A percentile compares a stretch with the other conserved stretches of the same genome.
Evolutionary conservation across 2,888 invertebrate species (phyloP).

Genomic region (Oligia latruncula): DNA sequence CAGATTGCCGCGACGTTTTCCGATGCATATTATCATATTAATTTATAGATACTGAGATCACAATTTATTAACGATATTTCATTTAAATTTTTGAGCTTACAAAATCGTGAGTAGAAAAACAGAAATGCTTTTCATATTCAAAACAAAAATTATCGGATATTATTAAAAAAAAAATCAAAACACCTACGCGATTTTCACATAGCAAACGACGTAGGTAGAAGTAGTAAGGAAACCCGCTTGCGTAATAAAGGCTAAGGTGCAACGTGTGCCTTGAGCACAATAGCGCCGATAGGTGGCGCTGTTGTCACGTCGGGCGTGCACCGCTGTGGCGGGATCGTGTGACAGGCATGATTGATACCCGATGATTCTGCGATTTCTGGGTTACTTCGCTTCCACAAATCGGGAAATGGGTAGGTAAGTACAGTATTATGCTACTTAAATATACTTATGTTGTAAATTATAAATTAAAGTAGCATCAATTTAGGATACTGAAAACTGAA

Average conservation of each 20-base stretch:
- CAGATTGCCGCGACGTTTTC: slow-evolving; percentile 43
- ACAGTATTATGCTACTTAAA: background rate
- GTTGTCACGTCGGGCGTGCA: slow-evolving; percentile 39
- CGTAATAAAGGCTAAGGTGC: slow-evolving; percentile 51
- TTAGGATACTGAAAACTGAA: background rate
- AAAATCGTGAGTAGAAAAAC: background rate
- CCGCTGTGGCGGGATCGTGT: slow-evolving; percentile 7
- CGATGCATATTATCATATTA: slow-evolving; percentile 1
- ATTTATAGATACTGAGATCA: slow-evolving; percentile 3
- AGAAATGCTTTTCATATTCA: background rate
- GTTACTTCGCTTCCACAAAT: slow-evolving; percentile 9
- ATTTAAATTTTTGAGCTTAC: slow-evolving; percentile 7
- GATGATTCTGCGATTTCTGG: slow-evolving; percentile 28
- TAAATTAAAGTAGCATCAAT: background rate
- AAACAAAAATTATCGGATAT: background rate
- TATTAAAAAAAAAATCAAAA: background rate
- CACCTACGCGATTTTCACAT: slow-evolving; percentile 28
- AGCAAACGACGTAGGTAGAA: slow-evolving; percentile 13
- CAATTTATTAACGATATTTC: background rate
- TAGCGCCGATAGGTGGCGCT: slow-evolving; percentile 26
- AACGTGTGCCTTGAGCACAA: slow-evolving; percentile 43
- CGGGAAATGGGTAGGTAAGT: background rate
- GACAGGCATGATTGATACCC: slow-evolving; percentile 48
- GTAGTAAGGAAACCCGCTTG: slow-evolving; percentile 25
- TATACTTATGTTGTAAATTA: background rate